These are phyloP conservation scores for Bombus impatiens DNA, from an alignment of 1,140 invertebrate genomes.

Conservation along the genomic window DNA sequence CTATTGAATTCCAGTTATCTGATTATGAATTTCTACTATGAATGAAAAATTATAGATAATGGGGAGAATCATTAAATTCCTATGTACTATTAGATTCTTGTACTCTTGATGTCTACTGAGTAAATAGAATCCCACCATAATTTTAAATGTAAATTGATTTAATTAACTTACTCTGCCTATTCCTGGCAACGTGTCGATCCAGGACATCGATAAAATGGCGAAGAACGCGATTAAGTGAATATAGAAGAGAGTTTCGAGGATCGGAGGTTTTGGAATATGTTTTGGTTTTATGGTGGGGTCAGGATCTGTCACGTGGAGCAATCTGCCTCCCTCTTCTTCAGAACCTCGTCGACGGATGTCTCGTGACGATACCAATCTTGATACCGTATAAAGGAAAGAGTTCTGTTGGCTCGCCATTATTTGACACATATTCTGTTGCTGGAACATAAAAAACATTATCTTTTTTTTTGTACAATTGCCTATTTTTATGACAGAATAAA, in stretches of 20 bases:
- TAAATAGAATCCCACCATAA: no score
- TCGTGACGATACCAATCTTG: slow-evolving; percentile 79
- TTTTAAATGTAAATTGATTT: no score
- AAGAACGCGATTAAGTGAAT: slow-evolving; percentile 81
- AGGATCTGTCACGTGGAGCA: slow-evolving; percentile 78
- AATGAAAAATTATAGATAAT: neutral
- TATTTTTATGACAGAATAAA: neutral
- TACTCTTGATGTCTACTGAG: neutral
- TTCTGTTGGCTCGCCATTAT: slow-evolving; percentile 75
- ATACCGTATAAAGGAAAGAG: slow-evolving; percentile 82
- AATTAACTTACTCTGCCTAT: slow-evolving; percentile 80
- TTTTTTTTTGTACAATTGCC: neutral
- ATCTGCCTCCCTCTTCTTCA: slow-evolving; percentile 76
- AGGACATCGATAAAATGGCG: slow-evolving; percentile 78
- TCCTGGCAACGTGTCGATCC: slow-evolving; percentile 80
- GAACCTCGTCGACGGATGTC: slow-evolving; percentile 76
- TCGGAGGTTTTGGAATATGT: slow-evolving; percentile 76
- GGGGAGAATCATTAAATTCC: neutral
- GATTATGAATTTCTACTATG: no score
- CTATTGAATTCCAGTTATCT: neutral
- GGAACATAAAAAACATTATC: slow-evolving; percentile 26
- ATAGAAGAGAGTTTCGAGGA: slow-evolving; percentile 78
- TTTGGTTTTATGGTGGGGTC: slow-evolving; percentile 77
- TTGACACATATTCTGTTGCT: slow-evolving; percentile 77
- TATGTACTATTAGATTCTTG: neutral